Conservation (phyloP, 2,888 invertebrate genomes). For the Noctua comes region DNA sequence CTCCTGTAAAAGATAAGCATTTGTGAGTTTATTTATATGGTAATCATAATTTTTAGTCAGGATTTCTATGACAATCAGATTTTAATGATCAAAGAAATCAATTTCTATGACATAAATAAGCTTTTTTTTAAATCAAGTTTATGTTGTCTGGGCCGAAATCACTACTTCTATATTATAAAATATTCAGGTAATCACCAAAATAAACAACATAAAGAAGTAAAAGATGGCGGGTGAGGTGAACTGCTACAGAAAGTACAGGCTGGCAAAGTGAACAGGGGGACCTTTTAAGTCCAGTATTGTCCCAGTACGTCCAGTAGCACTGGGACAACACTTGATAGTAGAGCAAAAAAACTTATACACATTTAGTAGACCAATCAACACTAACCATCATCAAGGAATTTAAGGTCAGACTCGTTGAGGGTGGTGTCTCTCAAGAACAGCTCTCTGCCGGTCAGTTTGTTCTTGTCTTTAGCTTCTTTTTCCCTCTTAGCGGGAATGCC, state of each 20-base stretch:
- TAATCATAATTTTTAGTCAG: background rate
- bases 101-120: background rate
- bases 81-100: no score
- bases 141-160: background rate
- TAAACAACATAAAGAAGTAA: background rate
- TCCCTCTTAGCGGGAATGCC: constrained; percentile 93
- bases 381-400: constrained; percentile 97
- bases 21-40: background rate
- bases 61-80: background rate
- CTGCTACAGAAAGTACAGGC: background rate
- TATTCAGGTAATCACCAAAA: constrained; percentile 1
- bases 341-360: background rate
- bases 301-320: background rate
- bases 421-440: constrained; percentile 98
- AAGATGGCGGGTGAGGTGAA: background rate
- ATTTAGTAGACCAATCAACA: background rate
- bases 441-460: constrained; percentile 97
- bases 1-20: constrained; percentile 86
- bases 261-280: background rate
- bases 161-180: background rate
- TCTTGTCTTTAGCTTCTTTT: constrained; percentile 92
- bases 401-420: constrained; percentile 98
- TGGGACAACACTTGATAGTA: background rate
- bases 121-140: background rate
- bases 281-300: background rate